These are phyloP conservation scores for Macrophya alboannulata DNA, from an alignment of 2,888 invertebrate genomes.

Conservation along the genomic window DNA sequence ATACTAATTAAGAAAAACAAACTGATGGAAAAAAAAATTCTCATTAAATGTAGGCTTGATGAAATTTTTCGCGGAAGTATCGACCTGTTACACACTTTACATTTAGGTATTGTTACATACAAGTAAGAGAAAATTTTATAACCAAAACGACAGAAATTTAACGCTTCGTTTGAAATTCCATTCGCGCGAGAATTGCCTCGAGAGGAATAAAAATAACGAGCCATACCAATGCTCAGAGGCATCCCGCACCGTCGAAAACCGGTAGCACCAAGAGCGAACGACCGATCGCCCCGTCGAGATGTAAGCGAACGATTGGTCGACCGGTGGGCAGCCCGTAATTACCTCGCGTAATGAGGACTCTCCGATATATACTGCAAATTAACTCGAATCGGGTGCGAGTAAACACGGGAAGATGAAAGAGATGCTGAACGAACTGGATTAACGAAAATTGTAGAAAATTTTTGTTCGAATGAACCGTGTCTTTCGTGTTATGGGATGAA, in stretches of 20 bases:
- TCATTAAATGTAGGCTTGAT: no score
- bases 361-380: constrained; percentile 50
- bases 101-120: not conserved
- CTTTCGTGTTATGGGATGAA: not conserved
- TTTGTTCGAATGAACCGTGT: not conserved
- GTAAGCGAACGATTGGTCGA: constrained; percentile 51
- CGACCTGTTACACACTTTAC: not conserved
- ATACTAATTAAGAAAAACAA: constrained; percentile 12
- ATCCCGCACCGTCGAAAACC: constrained; percentile 48
- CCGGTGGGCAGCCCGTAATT: constrained; percentile 55
- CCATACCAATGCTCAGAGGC: constrained; percentile 27
- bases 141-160: not conserved
- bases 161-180: constrained; percentile 28
- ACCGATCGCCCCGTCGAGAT: constrained; percentile 53
- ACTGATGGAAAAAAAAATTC: not conserved
- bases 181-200: not conserved
- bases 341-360: constrained; percentile 52
- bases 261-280: constrained; percentile 53
- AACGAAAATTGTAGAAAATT: not conserved
- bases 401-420: constrained; percentile 52
- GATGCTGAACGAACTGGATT: constrained; percentile 9
- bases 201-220: constrained; percentile 44
- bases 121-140: not conserved
- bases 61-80: not conserved
- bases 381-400: constrained; percentile 55